phyloP scores from a whole-genome alignment of 2,888 invertebrate genomes.

The Timema cristinae region DNA sequence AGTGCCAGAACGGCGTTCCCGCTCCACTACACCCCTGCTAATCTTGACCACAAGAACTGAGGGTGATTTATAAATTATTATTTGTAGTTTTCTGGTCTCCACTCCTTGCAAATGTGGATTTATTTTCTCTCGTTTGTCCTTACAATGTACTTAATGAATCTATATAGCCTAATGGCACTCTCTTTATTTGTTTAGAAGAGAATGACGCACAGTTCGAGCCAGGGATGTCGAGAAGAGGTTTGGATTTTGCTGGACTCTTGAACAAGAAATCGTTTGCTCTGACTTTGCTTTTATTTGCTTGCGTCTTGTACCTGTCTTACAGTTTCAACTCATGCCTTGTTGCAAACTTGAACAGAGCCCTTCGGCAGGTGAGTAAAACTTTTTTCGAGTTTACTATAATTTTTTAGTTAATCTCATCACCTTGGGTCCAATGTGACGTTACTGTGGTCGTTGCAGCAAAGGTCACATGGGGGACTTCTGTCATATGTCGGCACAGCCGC shows the following conservation, averaged over 20 bases:
- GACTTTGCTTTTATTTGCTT: conserved; percentile 47
- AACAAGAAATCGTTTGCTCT: conserved; percentile 30
- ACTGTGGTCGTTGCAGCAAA: conserved; percentile 17
- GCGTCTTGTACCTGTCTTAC: conserved; percentile 56
- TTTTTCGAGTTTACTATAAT: not conserved
- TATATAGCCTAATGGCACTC: too few species aligned
- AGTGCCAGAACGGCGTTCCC: too few species aligned
- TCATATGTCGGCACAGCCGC: conserved; percentile 13
- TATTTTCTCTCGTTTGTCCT: too few species aligned
- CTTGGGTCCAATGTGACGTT: not conserved
- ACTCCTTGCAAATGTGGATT: too few species aligned
- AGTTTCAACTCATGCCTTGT: conserved; percentile 57
- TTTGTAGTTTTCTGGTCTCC: too few species aligned
- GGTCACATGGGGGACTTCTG: conserved; percentile 15
- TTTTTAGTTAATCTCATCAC: not conserved
- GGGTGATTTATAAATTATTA: too few species aligned
- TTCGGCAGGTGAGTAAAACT: conserved; percentile 49
- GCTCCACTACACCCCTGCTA: too few species aligned
- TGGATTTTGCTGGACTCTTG: conserved; percentile 31
- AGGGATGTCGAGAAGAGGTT: conserved; percentile 9
- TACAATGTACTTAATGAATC: too few species aligned
- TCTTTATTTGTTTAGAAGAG: too few species aligned
- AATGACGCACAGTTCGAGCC: too few species aligned
- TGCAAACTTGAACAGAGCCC: conserved; percentile 51
- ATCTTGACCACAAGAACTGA: too few species aligned